phyloP scores from a whole-genome alignment of 92 coral and sea anemone genomes.

The Metridium senile region DNA sequence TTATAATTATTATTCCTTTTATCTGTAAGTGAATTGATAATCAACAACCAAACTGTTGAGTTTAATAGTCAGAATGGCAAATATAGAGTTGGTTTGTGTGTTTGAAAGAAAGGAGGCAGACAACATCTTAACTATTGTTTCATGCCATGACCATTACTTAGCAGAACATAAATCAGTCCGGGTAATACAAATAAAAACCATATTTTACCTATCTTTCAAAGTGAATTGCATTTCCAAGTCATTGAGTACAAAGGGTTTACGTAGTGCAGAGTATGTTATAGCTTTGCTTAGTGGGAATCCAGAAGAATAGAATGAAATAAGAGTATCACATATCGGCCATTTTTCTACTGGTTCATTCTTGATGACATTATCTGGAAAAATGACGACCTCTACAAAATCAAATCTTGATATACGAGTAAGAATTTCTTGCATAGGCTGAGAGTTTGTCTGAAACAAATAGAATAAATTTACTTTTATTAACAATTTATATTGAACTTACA shows the following conservation, averaged over 20 bases:
- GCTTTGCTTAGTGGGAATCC: slow-evolving; percentile 97
- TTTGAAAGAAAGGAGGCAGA: too few relatives aligned
- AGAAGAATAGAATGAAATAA: slow-evolving; percentile 90
- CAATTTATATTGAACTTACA: too few relatives aligned
- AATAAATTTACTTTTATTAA: too few relatives aligned
- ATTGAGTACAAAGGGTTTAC: slow-evolving; percentile 88
- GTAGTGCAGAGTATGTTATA: slow-evolving; percentile 78
- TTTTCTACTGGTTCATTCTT: slow-evolving; percentile 74
- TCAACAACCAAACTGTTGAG: too few relatives aligned
- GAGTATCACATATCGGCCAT: slow-evolving; percentile 95
- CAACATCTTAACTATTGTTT: too few relatives aligned
- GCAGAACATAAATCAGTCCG: too few relatives aligned
- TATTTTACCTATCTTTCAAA: slow-evolving; percentile 75
- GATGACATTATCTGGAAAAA: slow-evolving; percentile 86
- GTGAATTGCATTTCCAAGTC: slow-evolving; percentile 90
- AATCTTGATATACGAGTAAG: slow-evolving; percentile 74
- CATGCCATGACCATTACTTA: too few relatives aligned
- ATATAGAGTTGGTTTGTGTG: too few relatives aligned
- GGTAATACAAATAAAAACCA: too few relatives aligned
- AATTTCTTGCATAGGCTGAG: slow-evolving; percentile 97
- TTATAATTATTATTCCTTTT: too few relatives aligned
- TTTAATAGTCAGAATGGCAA: too few relatives aligned
- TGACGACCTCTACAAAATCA: slow-evolving; percentile 79
- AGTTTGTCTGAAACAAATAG: slow-evolving; percentile 62
- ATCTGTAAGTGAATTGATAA: too few relatives aligned